Percentiles rank a stretch among this genome's conserved stretches.
phyloP scores from a whole-genome alignment of 2,797 vertebrate genomes.

The Trichosurus vulpecula region DNA sequence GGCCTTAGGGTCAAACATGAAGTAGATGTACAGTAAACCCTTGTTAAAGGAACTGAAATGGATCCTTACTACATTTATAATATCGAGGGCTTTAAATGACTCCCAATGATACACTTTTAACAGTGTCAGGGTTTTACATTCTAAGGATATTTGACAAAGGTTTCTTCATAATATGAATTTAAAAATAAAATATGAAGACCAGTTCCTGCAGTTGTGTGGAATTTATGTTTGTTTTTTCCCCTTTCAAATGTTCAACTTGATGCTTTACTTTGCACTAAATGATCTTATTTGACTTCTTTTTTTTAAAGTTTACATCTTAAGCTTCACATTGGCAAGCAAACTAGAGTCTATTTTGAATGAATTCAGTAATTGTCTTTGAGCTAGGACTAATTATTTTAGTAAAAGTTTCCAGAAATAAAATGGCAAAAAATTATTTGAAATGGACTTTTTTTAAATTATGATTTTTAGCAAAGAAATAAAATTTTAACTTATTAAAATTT shows the following conservation, averaged over 20 bases:
- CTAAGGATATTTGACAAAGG: not conserved
- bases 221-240: not conserved
- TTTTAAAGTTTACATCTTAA: not conserved
- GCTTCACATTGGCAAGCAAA: not conserved
- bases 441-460: not conserved
- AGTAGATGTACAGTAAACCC: not conserved
- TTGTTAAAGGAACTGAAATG: not conserved
- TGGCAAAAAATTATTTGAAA: not conserved
- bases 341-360: not conserved
- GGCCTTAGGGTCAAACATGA: not conserved
- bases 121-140: not conserved
- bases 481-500: not conserved
- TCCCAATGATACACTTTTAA: not conserved
- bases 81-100: not conserved
- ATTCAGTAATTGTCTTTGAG: not conserved
- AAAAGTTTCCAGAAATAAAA: not conserved
- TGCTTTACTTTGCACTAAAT: not conserved
- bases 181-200: too few species aligned
- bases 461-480: not conserved
- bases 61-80: not conserved
- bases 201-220: not conserved
- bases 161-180: not conserved
- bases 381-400: not conserved
- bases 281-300: not conserved
- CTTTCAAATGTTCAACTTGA: not conserved